phyloP scores from a whole-genome alignment of 2,888 invertebrate species.

The Drosophila colorata region DNA sequence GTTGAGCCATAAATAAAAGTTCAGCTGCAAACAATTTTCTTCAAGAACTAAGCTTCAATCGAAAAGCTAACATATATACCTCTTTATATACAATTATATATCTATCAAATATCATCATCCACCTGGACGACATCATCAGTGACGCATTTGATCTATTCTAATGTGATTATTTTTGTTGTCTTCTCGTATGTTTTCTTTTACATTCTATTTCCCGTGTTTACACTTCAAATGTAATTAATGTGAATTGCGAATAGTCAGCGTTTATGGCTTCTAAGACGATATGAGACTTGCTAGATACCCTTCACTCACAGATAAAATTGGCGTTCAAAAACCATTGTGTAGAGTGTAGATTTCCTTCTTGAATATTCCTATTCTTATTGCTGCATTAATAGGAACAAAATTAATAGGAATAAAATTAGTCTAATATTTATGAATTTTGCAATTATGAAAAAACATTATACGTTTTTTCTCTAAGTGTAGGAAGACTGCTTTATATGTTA shows the following conservation, averaged over 20 bases:
- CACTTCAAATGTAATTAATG: slow-evolving; percentile 46
- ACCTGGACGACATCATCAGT: not conserved
- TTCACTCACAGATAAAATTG: no score
- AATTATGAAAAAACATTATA: no score
- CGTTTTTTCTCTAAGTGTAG: no score
- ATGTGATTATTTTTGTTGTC: slow-evolving; percentile 22
- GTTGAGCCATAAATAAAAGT: not conserved
- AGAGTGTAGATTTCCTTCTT: no score
- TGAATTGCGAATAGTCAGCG: slow-evolving; percentile 34
- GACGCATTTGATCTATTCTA: slow-evolving; percentile 20
- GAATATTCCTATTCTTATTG: no score
- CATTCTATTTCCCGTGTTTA: slow-evolving; percentile 25
- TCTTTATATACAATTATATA: not conserved
- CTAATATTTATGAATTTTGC: no score
- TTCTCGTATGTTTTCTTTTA: slow-evolving; percentile 15
- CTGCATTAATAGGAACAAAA: no score
- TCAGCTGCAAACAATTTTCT: not conserved
- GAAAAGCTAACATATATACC: no score
- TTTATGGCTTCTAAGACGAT: not conserved
- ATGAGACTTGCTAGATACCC: slow-evolving; percentile 9
- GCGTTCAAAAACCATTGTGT: no score
- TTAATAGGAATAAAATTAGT: no score
- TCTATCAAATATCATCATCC: not conserved
- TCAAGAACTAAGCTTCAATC: not conserved
- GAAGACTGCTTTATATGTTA: no score